Evolutionary conservation across 1,140 invertebrate species (phyloP).

Genomic region (Watersipora subatra): DNA sequence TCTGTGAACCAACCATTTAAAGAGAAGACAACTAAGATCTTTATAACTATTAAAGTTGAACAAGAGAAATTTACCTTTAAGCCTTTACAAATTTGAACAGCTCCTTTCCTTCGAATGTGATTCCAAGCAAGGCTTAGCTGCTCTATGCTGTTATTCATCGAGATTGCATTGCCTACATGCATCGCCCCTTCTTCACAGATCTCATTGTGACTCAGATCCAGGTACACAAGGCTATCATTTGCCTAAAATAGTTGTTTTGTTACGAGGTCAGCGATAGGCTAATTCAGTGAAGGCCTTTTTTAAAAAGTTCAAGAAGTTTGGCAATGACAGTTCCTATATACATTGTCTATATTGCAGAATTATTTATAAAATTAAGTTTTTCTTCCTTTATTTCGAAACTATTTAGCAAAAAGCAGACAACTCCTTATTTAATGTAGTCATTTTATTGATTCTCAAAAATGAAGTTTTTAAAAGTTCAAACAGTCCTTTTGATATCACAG

Average conservation of each 20-base stretch:
- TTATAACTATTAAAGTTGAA: too few relatives aligned
- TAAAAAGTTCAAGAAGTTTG: neutral
- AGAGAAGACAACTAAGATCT: too few relatives aligned
- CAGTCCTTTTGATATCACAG: too few relatives aligned
- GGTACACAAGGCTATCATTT: slow-evolving; percentile 18
- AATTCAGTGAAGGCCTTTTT: neutral
- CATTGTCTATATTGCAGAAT: neutral
- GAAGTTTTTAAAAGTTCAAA: too few relatives aligned
- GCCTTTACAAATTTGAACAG: slow-evolving; percentile 10
- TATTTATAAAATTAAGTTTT: neutral
- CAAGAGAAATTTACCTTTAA: slow-evolving; percentile 9
- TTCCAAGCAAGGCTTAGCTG: slow-evolving; percentile 14
- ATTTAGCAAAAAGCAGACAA: too few relatives aligned
- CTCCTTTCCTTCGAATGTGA: slow-evolving; percentile 12
- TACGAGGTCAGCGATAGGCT: neutral
- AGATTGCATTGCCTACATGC: slow-evolving; percentile 20
- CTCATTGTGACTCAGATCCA: slow-evolving; percentile 28
- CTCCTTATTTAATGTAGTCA: too few relatives aligned
- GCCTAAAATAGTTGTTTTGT: slow-evolving; percentile 21
- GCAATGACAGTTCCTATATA: neutral
- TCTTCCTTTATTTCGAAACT: too few relatives aligned
- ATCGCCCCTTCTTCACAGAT: slow-evolving; percentile 22
- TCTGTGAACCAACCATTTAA: too few relatives aligned
- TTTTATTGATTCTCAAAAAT: too few relatives aligned
- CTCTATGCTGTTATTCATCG: slow-evolving; percentile 17